phyloP scores from a whole-genome alignment of 1,140 invertebrate species.

The Trigoniulus corallinus region DNA sequence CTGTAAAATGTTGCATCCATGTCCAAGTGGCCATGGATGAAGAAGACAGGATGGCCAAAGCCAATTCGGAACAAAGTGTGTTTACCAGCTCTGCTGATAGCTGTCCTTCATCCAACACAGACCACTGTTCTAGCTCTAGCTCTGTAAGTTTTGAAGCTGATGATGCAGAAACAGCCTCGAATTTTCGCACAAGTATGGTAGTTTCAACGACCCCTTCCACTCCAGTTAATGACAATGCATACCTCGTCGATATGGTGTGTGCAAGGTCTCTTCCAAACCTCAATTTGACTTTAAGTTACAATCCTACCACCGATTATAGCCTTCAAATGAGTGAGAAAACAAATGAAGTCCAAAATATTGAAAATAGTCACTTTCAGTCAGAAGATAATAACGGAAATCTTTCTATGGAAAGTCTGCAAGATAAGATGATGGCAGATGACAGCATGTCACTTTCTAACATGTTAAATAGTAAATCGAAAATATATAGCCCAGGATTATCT shows the following conservation, averaged over 20 bases:
- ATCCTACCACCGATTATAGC: neutral
- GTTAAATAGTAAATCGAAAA: neutral
- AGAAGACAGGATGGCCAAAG: neutral
- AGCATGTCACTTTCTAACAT: neutral
- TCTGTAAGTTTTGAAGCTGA: constrained; percentile 11
- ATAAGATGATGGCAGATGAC: neutral
- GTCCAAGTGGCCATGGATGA: constrained; percentile 2
- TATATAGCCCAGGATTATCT: neutral
- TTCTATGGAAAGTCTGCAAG: neutral
- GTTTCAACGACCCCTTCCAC: constrained; percentile 12
- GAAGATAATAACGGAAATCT: neutral
- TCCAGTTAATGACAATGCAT: constrained; percentile 4
- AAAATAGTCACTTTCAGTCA: neutral
- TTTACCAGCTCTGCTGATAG: neutral
- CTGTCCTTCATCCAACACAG: neutral
- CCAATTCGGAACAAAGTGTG: neutral
- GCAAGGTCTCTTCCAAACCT: constrained; percentile 15
- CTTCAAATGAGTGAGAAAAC: too few relatives aligned
- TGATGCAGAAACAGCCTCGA: constrained; percentile 11
- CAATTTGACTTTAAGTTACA: neutral
- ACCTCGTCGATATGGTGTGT: constrained; percentile 7
- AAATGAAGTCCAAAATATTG: neutral
- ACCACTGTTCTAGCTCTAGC: constrained; percentile 1
- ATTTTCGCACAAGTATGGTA: constrained; percentile 13
- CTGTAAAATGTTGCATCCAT: constrained; percentile 1